Base-by-base conservation (phyloP, 2,797 vertebrate species). In the Mycteria americana region DNA sequence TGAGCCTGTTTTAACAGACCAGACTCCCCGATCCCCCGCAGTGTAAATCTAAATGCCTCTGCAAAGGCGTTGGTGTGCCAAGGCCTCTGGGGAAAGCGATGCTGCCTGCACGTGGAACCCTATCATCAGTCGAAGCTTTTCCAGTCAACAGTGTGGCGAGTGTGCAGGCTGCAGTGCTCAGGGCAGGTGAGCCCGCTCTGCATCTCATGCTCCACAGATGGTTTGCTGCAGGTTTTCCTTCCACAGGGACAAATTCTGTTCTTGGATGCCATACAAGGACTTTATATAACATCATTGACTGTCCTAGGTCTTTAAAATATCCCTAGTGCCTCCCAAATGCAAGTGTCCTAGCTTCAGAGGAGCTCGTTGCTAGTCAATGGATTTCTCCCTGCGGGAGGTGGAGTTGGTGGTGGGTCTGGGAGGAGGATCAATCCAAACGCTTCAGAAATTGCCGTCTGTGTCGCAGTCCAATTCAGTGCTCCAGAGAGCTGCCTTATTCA, bases 71-170 rank as follows among this genome's bases (percentile, higher is more conserved):
- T 39, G 59, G 24, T 12, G 6, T 48, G 24, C 51, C 18, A 18
- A 9, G 30, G 12, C 8, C 30, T 57, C 24, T 9, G 27, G 39
- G 51, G 7, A 54, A 39, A 27, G 25, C 1, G 2, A 8, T 41
- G 35, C 35, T 89, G 37, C 51, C 51, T 72, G 23, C 2, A 24
- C 7, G 4, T 6, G 25, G 46, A 91, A 35, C 27, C 37, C 10
- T 41, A 3, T 21, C 19, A 4, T 31, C 2, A 0, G 14, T 7
- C 68, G 35, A 28, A 19, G 15, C 4, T 54, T n/a, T 37, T 37
- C 51, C 27, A 6, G 23, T 13, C 45, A n/a, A 0, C 10, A 0
- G 0, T 30, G 69, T 13, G 56, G 19, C 1, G 21, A 51, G 46
- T 5, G 37, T 46, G 37, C 33, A 53, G 72, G 31, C 43, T 43